Conservation (phyloP, 2,888 invertebrate species). For the Sarcophaga subvicina region DNA sequence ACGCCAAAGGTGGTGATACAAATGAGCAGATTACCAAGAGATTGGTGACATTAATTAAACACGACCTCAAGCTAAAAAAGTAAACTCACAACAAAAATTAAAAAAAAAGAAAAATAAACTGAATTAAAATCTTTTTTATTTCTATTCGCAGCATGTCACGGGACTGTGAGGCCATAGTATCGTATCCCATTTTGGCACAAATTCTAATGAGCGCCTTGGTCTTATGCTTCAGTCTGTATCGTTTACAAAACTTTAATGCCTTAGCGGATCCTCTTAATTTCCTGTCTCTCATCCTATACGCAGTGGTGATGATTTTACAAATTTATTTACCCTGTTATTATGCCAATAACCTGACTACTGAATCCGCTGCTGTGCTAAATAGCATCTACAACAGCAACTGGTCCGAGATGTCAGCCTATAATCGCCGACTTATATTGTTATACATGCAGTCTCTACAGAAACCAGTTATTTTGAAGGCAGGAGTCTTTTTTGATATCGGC, state of each 20-base stretch:
- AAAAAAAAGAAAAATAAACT: too few species aligned
- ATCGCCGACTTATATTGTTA: constrained; percentile 73
- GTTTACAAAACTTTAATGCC: constrained; percentile 72
- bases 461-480: constrained; percentile 75
- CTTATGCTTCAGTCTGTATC: constrained; percentile 77
- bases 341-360: constrained; percentile 76
- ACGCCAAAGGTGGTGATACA: not conserved
- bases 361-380: constrained; percentile 73
- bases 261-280: constrained; percentile 70
- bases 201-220: constrained; percentile 76
- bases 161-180: constrained; percentile 73
- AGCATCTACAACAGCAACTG: constrained; percentile 76
- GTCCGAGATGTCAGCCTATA: constrained; percentile 73
- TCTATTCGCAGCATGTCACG: constrained; percentile 38
- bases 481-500: constrained; percentile 77
- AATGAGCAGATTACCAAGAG: constrained; percentile 28
- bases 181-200: constrained; percentile 74
- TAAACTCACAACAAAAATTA: not conserved
- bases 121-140: not conserved
- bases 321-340: constrained; percentile 79
- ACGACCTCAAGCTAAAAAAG: constrained; percentile 64
- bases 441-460: constrained; percentile 77
- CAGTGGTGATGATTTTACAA: constrained; percentile 74
- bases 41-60: constrained; percentile 48
- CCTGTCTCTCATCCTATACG: constrained; percentile 72